Percentiles rank a stretch among this genome's conserved stretches.
Conservation (phyloP, 2,888 invertebrate species). For the Harmothoe impar region DNA sequence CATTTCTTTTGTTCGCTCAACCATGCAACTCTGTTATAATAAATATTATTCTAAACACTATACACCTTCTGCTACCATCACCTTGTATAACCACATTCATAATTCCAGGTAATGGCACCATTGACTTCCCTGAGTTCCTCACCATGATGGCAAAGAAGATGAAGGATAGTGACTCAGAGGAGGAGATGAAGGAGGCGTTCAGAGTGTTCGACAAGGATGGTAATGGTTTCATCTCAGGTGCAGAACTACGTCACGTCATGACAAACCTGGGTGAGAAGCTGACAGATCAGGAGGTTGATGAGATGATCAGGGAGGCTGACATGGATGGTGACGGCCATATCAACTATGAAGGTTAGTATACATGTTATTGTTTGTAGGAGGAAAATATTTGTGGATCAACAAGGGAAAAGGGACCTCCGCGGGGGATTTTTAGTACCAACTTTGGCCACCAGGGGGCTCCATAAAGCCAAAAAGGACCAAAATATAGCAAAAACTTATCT, state of each 20-base stretch:
- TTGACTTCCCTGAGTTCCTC: conserved; percentile 57
- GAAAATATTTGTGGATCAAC: too few species aligned
- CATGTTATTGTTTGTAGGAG: too few species aligned
- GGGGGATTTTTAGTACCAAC: too few species aligned
- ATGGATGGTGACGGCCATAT: conserved; percentile 43
- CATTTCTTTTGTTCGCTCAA: too few species aligned
- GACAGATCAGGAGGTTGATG: conserved; percentile 46
- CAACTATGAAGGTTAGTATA: conserved; percentile 51
- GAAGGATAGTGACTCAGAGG: conserved; percentile 25
- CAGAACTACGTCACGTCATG: conserved; percentile 51
- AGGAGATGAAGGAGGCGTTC: conserved; percentile 56
- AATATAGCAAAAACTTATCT: too few species aligned
- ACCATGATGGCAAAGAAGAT: conserved; percentile 48
- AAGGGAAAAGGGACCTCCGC: too few species aligned
- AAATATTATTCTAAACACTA: too few species aligned
- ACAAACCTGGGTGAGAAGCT: conserved; percentile 53
- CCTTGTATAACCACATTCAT: too few species aligned
- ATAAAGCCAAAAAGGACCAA: too few species aligned
- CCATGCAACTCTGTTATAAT: too few species aligned
- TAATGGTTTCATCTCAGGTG: conserved; percentile 50
- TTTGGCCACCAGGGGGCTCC: too few species aligned
- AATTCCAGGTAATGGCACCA: conserved; percentile 50
- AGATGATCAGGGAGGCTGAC: conserved; percentile 52
- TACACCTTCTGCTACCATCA: too few species aligned
- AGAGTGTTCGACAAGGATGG: conserved; percentile 57